Evolutionary conservation across 2,797 vertebrate species (phyloP).

Genomic region (Alca torda): DNA sequence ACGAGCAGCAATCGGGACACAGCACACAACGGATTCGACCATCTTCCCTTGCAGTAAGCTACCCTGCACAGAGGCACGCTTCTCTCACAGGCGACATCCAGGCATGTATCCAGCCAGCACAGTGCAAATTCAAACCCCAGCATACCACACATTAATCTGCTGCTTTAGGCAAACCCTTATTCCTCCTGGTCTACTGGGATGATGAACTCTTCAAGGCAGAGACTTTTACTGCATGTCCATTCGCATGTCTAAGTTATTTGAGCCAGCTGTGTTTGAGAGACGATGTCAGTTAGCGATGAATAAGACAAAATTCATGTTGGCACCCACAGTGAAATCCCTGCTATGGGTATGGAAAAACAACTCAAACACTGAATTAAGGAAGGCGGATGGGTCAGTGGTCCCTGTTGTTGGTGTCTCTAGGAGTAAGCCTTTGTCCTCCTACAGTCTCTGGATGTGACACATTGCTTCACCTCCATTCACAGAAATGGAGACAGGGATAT

Average conservation of each 20-base stretch:
- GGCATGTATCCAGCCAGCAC: neutral
- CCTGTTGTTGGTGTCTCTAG: neutral
- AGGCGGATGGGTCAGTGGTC: neutral
- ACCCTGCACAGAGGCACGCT: neutral
- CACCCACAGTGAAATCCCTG: neutral
- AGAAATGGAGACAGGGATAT: neutral
- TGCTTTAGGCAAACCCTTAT: neutral
- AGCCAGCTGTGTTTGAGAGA: neutral
- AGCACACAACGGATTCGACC: rapidly evolving
- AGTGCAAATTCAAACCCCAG: neutral
- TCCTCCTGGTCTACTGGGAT: neutral
- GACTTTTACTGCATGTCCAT: neutral
- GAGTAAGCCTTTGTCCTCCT: neutral
- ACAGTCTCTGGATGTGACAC: neutral
- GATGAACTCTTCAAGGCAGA: neutral
- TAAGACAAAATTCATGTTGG: neutral
- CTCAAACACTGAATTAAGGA: neutral
- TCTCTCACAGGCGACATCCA: neutral
- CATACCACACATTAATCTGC: neutral
- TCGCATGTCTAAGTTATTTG: neutral
- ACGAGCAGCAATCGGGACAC: neutral
- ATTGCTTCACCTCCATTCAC: neutral
- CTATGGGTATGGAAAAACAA: neutral
- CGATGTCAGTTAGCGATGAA: neutral
- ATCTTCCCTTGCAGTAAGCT: neutral